Conservation (phyloP, 1,140 invertebrate genomes). For the Rhyacophila brunnea region DNA sequence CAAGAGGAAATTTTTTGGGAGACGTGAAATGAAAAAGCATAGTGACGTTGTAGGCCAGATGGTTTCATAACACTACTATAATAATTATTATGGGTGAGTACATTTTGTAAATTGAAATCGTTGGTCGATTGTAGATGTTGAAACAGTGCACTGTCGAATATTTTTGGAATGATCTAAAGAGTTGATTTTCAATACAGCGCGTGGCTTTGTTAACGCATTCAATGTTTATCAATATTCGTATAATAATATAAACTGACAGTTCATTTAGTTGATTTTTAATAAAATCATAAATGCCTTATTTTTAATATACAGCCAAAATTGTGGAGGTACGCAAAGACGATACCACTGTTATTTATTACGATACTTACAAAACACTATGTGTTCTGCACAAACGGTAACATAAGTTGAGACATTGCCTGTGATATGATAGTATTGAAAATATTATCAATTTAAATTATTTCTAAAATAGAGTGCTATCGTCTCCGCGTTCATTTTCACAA, state of each 20-base stretch:
- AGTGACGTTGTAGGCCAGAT: constrained; percentile 22
- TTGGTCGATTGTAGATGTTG: too few species aligned
- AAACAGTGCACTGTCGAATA: too few species aligned
- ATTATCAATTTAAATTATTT: constrained; percentile 9
- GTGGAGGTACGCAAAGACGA: constrained; percentile 36
- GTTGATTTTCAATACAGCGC: too few species aligned
- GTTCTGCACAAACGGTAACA: constrained; percentile 25
- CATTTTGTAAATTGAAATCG: too few species aligned
- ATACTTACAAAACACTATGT: neutral
- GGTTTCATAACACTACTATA: constrained; percentile 18
- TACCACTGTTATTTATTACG: constrained; percentile 29
- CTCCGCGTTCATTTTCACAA: constrained; percentile 15
- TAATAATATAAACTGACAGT: too few species aligned
- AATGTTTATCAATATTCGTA: neutral
- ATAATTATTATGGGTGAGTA: neutral
- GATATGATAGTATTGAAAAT: neutral
- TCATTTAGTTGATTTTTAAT: too few species aligned
- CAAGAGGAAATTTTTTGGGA: constrained; percentile 23
- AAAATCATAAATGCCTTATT: too few species aligned
- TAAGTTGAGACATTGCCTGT: constrained; percentile 36
- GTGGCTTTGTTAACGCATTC: too few species aligned
- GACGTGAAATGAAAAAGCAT: constrained; percentile 34
- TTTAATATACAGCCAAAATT: constrained; percentile 29
- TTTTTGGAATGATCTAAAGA: too few species aligned
- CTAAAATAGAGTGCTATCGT: constrained; percentile 29